phyloP scores from a whole-genome alignment of 2,113 vertebrate species.

The Triplophysa siluroides region DNA sequence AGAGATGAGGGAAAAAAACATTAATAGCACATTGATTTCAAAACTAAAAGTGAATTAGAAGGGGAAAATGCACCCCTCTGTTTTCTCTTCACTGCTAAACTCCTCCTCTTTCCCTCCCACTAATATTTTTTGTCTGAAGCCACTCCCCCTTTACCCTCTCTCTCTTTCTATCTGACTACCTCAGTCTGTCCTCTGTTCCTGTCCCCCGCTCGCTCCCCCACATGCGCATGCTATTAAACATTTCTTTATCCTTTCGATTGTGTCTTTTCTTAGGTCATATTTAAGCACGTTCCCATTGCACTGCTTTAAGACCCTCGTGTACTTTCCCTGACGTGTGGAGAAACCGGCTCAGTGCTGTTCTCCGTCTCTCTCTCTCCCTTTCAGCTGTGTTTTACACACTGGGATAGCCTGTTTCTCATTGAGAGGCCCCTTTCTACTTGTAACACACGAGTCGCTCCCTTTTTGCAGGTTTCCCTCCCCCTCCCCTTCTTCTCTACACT shows the following conservation, averaged over 20 bases:
- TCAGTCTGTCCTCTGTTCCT: constrained; percentile 27
- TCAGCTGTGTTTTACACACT: constrained; percentile 28
- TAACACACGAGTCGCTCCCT: constrained; percentile 27
- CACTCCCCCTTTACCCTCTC: constrained; percentile 45
- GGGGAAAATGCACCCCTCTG: constrained; percentile 56
- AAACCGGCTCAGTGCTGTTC: constrained; percentile 61
- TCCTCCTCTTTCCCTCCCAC: constrained; percentile 71
- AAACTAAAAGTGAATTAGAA: constrained; percentile 61
- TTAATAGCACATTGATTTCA: not conserved
- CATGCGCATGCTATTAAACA: constrained; percentile 26
- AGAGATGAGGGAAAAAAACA: constrained; percentile 37
- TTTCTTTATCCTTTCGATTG: constrained; percentile 53
- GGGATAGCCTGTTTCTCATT: constrained; percentile 50
- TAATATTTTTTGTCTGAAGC: constrained; percentile 59
- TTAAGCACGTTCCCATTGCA: constrained; percentile 23
- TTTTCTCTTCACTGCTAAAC: constrained; percentile 56
- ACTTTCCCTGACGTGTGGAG: constrained; percentile 56
- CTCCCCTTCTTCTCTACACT: constrained; percentile 24
- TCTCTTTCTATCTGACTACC: constrained; percentile 9
- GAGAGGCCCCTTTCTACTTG: constrained; percentile 40
- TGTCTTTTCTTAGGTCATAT: constrained; percentile 61
- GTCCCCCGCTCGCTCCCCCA: constrained; percentile 33
- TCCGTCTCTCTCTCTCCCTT: constrained; percentile 42
- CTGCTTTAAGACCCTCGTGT: constrained; percentile 19
- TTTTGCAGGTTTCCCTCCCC: constrained; percentile 30